Conservation (phyloP, 2,113 vertebrate genomes). For the Calonectris borealis region DNA sequence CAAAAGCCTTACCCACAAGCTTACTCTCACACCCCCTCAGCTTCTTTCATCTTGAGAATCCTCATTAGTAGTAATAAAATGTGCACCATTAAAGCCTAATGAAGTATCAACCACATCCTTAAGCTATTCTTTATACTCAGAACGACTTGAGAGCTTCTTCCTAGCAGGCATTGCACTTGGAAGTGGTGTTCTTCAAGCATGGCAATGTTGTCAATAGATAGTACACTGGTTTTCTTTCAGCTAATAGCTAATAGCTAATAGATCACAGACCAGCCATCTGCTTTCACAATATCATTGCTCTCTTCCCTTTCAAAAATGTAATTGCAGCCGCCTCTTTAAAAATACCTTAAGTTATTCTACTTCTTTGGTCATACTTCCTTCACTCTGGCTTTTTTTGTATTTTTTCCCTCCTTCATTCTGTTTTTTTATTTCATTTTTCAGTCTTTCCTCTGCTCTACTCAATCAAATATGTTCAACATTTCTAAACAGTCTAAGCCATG, state of each 20-base stretch:
- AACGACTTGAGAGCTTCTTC: not conserved
- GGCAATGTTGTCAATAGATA: not conserved
- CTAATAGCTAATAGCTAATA: not conserved
- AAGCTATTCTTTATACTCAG: not conserved
- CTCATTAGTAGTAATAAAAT: not conserved
- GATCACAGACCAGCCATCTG: not conserved
- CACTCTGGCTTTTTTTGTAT: not conserved
- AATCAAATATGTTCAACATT: not conserved
- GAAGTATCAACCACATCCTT: not conserved
- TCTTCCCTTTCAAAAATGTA: not conserved
- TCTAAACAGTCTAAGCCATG: not conserved
- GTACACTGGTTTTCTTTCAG: not conserved
- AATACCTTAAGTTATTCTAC: not conserved
- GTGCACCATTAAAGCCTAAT: not conserved
- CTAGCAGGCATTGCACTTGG: not conserved
- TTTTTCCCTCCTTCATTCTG: fast-evolving
- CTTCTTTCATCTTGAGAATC: not conserved
- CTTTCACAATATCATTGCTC: not conserved
- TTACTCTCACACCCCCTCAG: not conserved
- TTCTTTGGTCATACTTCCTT: not conserved
- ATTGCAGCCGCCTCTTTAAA: not conserved
- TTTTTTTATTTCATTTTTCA: not conserved
- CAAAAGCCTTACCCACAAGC: not conserved
- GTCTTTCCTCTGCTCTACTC: not conserved
- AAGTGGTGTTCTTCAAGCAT: not conserved